Conservation (phyloP, 2,113 vertebrate genomes). For the Penelope pileata region DNA sequence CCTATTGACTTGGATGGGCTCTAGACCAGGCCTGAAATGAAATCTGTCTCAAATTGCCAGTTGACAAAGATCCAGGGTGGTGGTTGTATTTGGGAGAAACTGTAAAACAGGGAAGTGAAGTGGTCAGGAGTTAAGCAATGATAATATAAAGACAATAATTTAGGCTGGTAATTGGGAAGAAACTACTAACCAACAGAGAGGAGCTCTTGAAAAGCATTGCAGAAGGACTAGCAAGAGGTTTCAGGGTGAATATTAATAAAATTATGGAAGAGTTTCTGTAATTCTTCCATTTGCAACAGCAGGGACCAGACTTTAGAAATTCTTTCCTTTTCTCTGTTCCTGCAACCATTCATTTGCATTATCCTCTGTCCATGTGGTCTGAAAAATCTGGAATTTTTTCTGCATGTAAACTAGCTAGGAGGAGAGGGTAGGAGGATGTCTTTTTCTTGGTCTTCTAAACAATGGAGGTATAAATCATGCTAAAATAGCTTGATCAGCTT, state of each 20-base stretch:
- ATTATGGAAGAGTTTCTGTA: neutral
- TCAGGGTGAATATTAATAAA: neutral
- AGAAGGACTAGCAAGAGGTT: neutral
- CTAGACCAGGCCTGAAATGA: conserved; percentile 17
- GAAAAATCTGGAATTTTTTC: neutral
- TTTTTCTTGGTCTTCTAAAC: neutral
- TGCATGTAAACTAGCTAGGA: neutral
- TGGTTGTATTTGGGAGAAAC: conserved; percentile 50
- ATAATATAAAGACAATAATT: conserved; percentile 20
- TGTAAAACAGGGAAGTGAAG: conserved; percentile 20
- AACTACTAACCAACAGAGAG: neutral
- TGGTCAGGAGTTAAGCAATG: neutral
- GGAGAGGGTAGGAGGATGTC: neutral
- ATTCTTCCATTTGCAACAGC: neutral
- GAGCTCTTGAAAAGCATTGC: neutral
- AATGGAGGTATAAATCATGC: neutral
- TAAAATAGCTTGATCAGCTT: neutral
- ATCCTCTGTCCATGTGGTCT: neutral
- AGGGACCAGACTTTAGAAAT: neutral
- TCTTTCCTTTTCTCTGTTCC: neutral
- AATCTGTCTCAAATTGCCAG: neutral
- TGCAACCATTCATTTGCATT: neutral
- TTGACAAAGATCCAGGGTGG: conserved; percentile 1
- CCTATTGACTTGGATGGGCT: neutral
- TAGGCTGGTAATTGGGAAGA: neutral